phyloP scores from a whole-genome alignment of 2,888 invertebrate genomes.

The Urechis unicinctus region DNA sequence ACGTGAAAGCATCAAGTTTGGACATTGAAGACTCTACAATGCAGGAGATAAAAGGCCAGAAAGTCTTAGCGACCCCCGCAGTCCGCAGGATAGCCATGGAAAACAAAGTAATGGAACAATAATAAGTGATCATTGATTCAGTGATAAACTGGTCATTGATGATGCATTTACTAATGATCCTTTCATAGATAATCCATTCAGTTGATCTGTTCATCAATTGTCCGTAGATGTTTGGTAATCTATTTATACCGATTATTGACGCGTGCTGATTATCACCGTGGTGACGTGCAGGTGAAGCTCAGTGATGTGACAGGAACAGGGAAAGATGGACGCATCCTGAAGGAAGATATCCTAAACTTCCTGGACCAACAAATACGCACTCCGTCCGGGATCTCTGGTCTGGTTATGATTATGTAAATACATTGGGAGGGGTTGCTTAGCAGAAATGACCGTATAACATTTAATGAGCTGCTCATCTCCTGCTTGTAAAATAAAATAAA shows the following conservation, averaged over 20 bases:
- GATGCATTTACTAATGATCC: no score
- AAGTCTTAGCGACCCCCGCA: slow-evolving; percentile 80
- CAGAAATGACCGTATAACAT: no score
- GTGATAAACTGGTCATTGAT: neutral
- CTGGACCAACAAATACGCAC: slow-evolving; percentile 47
- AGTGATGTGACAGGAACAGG: slow-evolving; percentile 59
- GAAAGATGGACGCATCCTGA: slow-evolving; percentile 81
- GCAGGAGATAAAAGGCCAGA: slow-evolving; percentile 26
- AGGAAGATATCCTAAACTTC: slow-evolving; percentile 82
- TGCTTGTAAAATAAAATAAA: no score
- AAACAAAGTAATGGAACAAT: slow-evolving; percentile 14
- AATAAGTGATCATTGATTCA: neutral
- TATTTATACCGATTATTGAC: no score
- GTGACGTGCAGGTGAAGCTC: slow-evolving; percentile 60
- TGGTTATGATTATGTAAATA: no score
- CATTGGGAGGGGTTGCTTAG: no score
- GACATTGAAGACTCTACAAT: slow-evolving; percentile 1
- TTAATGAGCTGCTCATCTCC: no score
- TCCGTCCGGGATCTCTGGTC: neutral
- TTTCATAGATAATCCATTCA: no score
- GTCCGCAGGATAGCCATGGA: slow-evolving; percentile 89
- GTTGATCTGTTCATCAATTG: no score
- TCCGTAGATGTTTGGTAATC: no score
- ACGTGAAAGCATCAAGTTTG: slow-evolving; percentile 1
- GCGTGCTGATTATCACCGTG: no score